Base-by-base conservation (phyloP, 2,888 invertebrate species). In the Tachystola acroxantha region DNA sequence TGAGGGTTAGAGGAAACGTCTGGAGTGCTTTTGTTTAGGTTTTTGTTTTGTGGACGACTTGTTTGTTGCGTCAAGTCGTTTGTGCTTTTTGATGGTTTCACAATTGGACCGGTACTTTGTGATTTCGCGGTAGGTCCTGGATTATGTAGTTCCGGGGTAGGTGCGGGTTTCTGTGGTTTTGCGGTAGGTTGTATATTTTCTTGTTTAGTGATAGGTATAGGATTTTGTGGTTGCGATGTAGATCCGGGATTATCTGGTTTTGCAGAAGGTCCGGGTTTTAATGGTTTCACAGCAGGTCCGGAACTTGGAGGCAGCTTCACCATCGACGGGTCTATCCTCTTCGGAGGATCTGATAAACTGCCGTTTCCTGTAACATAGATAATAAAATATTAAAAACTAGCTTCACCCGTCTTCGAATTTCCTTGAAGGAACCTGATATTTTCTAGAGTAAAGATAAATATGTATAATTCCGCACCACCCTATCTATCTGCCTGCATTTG, bases 51-150 rank as follows among this genome's bases (percentile, higher is more conserved):
- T 7, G 13, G 27, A 16, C 14, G 13, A 10, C 3, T n/a, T 10
- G 16, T 16, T 14, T 27, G 35, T 37, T 44, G 50, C 4, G 53
- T 43, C 31, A 81, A 49, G 40, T 80, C 64, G 24, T 54, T 58
- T 7, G 71, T 63, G 36, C 81, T 82, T 51, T 74, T 79, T 0
- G 63, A 55, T 27, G 55, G 55, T 33, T 61, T 53, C 10, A 65
- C 9, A 2, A 46, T 33, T 5, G 42, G 37, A 16, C 37, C 37
- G 6, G 50, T 35, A 31, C 50, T n/a, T n/a, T n/a, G n/a, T n/a
- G n/a, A n/a, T n/a, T n/a, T n/a, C n/a, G n/a, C n/a, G n/a, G n/a
- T n/a, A n/a, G n/a, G n/a, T n/a, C n/a, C n/a, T n/a, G n/a, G n/a
- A n/a, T n/a, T n/a, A n/a, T n/a, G n/a, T n/a, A n/a, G n/a, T n/a